These are phyloP conservation scores for Crypturellus tataupa DNA, from an alignment of 2,797 vertebrate species.

Conservation along the genomic window DNA sequence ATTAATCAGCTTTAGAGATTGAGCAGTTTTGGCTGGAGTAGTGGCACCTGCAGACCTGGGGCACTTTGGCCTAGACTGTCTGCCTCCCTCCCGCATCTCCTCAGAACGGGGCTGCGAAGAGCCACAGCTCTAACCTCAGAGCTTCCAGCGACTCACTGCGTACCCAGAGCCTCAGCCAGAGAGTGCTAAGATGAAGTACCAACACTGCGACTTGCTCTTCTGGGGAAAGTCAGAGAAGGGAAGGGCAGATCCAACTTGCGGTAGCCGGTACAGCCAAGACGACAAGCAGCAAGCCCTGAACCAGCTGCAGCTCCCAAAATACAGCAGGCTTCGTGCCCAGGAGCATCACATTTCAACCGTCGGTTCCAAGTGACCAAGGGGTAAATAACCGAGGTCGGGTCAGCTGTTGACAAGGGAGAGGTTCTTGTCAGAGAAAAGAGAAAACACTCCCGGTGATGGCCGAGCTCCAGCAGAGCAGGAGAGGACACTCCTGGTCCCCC, in stretches of 20 bases:
- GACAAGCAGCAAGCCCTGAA: neutral
- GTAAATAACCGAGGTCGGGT: constrained; percentile 89
- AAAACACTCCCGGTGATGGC: neutral
- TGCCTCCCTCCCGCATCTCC: neutral
- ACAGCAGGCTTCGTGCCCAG: neutral
- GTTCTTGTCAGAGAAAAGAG: neutral
- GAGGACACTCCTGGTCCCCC: neutral
- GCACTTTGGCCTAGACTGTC: neutral
- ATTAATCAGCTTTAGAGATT: neutral
- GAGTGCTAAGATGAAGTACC: neutral
- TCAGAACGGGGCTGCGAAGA: neutral
- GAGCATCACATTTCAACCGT: constrained; percentile 9
- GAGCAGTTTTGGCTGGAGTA: neutral
- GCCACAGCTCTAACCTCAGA: neutral
- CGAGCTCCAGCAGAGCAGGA: neutral
- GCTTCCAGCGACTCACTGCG: neutral
- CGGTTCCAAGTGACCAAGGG: constrained; percentile 78
- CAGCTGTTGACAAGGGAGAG: constrained; percentile 78
- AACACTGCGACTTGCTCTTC: neutral
- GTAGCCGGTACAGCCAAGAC: neutral
- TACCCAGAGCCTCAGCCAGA: neutral
- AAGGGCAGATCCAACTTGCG: neutral
- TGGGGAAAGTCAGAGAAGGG: neutral
- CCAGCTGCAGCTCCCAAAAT: constrained; percentile 28
- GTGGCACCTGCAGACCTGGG: neutral